Conservation (phyloP, 2,113 vertebrate species). For the Antechinus stuartii region DNA sequence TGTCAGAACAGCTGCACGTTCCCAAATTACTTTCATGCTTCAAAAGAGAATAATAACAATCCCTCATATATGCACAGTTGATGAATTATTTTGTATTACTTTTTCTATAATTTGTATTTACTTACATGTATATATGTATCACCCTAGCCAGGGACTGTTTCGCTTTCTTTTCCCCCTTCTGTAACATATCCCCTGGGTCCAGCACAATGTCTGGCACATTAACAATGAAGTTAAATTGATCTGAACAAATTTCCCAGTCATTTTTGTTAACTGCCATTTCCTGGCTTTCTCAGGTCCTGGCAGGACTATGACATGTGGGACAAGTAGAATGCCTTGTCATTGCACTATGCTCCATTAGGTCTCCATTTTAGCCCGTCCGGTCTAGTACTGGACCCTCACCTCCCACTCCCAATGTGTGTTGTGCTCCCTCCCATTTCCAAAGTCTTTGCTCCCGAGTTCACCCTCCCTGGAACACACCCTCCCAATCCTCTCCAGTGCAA, state of each 20-base stretch:
- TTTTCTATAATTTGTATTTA: background rate
- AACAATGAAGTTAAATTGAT: background rate
- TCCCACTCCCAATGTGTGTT: background rate
- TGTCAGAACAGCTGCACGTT: background rate
- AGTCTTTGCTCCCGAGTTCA: background rate
- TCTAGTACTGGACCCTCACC: background rate
- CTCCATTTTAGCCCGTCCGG: background rate
- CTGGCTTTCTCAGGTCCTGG: background rate
- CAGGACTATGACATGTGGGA: background rate
- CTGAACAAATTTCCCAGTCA: background rate
- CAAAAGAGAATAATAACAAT: constrained; percentile 4
- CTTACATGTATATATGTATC: background rate
- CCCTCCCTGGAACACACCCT: background rate
- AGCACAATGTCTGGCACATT: background rate
- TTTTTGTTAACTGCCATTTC: background rate
- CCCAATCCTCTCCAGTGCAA: background rate
- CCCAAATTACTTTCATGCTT: background rate
- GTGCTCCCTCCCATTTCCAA: background rate
- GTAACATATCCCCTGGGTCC: background rate
- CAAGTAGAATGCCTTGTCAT: background rate
- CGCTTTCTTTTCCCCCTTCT: background rate
- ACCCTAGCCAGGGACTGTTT: background rate
- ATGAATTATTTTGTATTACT: background rate
- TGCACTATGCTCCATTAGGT: background rate
- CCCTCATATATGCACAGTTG: background rate